A percentile compares a stretch with the other conserved stretches of the same genome.
Evolutionary conservation across 2,888 invertebrate species (phyloP).

Genomic region (Plebejus melissa): DNA sequence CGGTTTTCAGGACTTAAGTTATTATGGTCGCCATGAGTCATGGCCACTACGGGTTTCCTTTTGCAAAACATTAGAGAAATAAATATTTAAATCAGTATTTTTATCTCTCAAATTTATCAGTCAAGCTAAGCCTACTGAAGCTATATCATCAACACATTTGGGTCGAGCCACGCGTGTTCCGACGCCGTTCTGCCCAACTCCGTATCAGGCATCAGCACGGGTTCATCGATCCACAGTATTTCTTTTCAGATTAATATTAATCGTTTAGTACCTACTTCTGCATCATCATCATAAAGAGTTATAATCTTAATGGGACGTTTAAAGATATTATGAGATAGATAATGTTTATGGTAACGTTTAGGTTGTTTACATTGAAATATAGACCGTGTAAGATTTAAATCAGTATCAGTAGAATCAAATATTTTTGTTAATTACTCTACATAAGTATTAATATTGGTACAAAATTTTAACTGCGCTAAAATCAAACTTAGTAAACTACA

Average conservation of each 20-base stretch:
- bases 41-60: too few species aligned
- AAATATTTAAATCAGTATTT: too few species aligned
- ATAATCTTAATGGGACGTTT: conserved; percentile 17
- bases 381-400: background rate
- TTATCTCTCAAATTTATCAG: too few species aligned
- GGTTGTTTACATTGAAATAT: background rate
- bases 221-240: conserved; percentile 25
- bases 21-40: too few species aligned
- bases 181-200: conserved; percentile 32
- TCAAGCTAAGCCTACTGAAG: conserved; percentile 28
- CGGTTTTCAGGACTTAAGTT: too few species aligned
- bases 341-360: background rate
- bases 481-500: background rate
- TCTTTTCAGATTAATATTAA: conserved; percentile 22
- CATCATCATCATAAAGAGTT: background rate
- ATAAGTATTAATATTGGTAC: too few species aligned
- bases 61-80: too few species aligned
- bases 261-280: background rate
- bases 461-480: too few species aligned
- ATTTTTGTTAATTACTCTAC: too few species aligned
- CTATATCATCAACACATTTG: conserved; percentile 38
- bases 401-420: background rate
- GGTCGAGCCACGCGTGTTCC: conserved; percentile 37
- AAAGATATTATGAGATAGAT: background rate
- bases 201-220: conserved; percentile 4